These are phyloP conservation scores for Epistrophe eligans DNA, from an alignment of 2,888 invertebrate genomes.

Conservation along the genomic window DNA sequence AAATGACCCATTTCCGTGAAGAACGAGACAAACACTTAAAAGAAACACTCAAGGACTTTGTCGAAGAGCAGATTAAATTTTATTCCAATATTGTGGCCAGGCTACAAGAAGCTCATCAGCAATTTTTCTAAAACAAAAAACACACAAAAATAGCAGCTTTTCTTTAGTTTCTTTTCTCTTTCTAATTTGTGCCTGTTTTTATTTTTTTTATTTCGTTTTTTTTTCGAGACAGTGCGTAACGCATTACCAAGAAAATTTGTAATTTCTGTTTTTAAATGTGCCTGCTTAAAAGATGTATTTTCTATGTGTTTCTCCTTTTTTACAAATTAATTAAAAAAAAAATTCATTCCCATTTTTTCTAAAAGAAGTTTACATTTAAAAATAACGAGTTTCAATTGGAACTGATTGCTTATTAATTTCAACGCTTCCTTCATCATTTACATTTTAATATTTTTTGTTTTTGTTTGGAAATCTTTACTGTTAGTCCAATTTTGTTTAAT, in stretches of 20 bases:
- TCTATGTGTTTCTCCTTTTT: neutral
- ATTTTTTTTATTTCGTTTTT: neutral
- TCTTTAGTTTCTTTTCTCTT: constrained; percentile 3
- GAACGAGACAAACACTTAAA: constrained; percentile 94
- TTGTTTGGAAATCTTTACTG: constrained; percentile 7
- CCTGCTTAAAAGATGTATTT: constrained; percentile 1
- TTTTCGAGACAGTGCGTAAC: neutral
- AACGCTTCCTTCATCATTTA: neutral
- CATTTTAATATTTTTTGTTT: constrained; percentile 10
- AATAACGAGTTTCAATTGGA: neutral
- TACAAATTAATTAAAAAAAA: neutral
- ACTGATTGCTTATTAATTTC: neutral
- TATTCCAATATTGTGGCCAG: constrained; percentile 93
- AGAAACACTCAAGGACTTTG: constrained; percentile 92
- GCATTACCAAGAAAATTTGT: neutral
- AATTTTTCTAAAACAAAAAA: constrained; percentile 81
- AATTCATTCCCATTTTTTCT: constrained; percentile 21
- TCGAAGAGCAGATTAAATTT: constrained; percentile 95
- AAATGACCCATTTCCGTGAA: constrained; percentile 95
- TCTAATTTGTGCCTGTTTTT: constrained; percentile 3
- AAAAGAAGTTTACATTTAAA: neutral
- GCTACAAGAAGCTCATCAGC: constrained; percentile 86
- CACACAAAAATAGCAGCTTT: constrained; percentile 33
- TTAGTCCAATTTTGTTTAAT: neutral
- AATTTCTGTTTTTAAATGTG: constrained; percentile 6